phyloP scores from a whole-genome alignment of 2,888 invertebrate genomes.

The Drosophila mulleri region DNA sequence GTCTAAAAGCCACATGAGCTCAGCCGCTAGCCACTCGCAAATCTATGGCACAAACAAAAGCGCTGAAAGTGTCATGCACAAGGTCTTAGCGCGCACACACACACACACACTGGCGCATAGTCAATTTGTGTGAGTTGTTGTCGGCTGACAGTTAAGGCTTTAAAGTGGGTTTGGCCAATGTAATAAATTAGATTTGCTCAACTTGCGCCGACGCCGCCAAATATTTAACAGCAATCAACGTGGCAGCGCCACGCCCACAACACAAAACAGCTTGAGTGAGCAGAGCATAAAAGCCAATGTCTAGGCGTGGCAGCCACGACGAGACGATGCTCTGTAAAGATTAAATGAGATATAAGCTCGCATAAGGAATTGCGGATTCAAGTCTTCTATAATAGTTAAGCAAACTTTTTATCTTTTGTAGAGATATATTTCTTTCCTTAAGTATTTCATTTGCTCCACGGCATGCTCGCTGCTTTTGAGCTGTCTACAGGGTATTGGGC shows the following conservation, averaged over 20 bases:
- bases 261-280: constrained; percentile 28
- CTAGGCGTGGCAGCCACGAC: neutral
- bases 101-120: neutral
- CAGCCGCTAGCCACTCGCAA: constrained; percentile 45
- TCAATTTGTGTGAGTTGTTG: constrained; percentile 36
- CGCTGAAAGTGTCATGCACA: constrained; percentile 45
- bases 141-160: constrained; percentile 56
- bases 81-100: constrained; percentile 56
- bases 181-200: constrained; percentile 77
- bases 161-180: constrained; percentile 63
- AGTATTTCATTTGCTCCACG: neutral
- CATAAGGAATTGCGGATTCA: neutral
- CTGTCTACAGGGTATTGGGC: constrained; percentile 24
- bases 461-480: neutral
- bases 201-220: constrained; percentile 67
- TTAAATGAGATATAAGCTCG: no score
- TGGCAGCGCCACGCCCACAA: constrained; percentile 31
- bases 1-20: constrained; percentile 50
- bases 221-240: constrained; percentile 78
- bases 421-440: no score
- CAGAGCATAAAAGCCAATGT: constrained; percentile 9
- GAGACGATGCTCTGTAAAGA: neutral
- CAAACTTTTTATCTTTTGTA: neutral
- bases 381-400: neutral
- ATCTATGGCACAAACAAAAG: constrained; percentile 54